A percentile compares a stretch with the other conserved stretches of the same genome.
These are phyloP conservation scores for Acronicta aceris DNA, from an alignment of 2,888 invertebrate species.

Conservation along the genomic window DNA sequence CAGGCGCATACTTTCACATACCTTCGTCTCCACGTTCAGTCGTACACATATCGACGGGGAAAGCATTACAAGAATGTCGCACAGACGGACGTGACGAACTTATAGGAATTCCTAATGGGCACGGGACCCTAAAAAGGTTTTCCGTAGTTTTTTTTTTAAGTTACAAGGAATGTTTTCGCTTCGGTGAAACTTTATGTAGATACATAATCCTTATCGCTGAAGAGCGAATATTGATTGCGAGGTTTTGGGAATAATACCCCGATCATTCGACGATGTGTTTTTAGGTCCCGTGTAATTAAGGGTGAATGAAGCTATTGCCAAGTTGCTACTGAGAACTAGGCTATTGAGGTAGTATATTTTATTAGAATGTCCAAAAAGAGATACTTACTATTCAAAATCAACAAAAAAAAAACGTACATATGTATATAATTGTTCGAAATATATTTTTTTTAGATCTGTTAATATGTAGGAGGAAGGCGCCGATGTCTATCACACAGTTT, in stretches of 20 bases:
- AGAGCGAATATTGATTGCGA: background rate
- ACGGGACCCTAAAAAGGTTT: constrained; percentile 47
- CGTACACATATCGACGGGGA: constrained; percentile 23
- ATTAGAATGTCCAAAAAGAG: no score
- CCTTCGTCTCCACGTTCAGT: constrained; percentile 12
- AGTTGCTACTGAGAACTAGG: no score
- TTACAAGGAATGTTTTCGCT: constrained; percentile 40
- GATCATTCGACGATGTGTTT: no score
- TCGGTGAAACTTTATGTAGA: constrained; percentile 13
- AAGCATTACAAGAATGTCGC: constrained; percentile 43
- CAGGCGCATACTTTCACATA: constrained; percentile 11
- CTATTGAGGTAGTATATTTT: no score
- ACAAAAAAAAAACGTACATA: no score
- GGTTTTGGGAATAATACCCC: background rate
- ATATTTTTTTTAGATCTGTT: no score
- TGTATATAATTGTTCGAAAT: no score
- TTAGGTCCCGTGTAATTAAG: no score
- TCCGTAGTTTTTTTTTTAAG: constrained; percentile 27
- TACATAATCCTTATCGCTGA: background rate
- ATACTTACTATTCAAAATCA: no score
- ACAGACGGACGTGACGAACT: constrained; percentile 52
- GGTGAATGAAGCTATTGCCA: no score
- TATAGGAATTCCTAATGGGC: constrained; percentile 51
- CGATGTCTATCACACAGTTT: no score
- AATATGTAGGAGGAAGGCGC: no score